These are phyloP conservation scores for Notospermus geniculatus DNA, from an alignment of 1,140 invertebrate species.

Conservation along the genomic window DNA sequence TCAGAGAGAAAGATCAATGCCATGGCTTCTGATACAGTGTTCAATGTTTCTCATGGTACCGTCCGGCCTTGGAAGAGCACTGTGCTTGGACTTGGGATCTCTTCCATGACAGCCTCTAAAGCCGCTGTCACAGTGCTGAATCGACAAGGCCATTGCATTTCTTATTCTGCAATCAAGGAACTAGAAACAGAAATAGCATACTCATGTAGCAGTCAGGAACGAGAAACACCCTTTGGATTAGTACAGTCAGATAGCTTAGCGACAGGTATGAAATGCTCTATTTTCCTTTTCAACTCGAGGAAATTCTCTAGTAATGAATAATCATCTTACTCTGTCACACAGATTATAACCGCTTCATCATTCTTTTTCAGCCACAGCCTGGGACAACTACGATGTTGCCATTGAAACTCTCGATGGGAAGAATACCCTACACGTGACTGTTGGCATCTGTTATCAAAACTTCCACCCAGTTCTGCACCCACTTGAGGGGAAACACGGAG, in stretches of 20 bases:
- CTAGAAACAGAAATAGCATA: conserved; percentile 18
- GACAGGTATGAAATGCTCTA: conserved; percentile 7
- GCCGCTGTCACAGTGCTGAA: conserved; percentile 13
- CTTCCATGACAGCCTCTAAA: conserved; percentile 17
- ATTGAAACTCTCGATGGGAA: conserved; percentile 9
- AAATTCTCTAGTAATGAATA: too few relatives aligned
- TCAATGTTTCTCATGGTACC: conserved; percentile 8
- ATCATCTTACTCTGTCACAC: too few relatives aligned
- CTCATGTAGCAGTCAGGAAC: background rate
- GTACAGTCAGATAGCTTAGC: background rate
- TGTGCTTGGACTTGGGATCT: conserved; percentile 14
- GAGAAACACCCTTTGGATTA: conserved; percentile 11
- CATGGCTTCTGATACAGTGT: conserved; percentile 12
- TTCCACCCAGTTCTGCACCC: background rate
- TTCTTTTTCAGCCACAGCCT: background rate
- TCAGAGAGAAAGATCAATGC: conserved; percentile 11
- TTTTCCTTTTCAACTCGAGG: too few relatives aligned
- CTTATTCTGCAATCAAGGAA: conserved; percentile 15
- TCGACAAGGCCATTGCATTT: conserved; percentile 13
- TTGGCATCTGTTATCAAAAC: conserved; percentile 7
- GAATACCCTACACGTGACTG: conserved; percentile 2
- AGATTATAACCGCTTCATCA: background rate
- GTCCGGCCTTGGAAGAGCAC: conserved; percentile 17
- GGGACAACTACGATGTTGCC: background rate
- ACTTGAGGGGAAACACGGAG: background rate